These are phyloP conservation scores for Lepidocyrtoides sp. DNA, from an alignment of 2,888 invertebrate genomes.

Conservation along the genomic window DNA sequence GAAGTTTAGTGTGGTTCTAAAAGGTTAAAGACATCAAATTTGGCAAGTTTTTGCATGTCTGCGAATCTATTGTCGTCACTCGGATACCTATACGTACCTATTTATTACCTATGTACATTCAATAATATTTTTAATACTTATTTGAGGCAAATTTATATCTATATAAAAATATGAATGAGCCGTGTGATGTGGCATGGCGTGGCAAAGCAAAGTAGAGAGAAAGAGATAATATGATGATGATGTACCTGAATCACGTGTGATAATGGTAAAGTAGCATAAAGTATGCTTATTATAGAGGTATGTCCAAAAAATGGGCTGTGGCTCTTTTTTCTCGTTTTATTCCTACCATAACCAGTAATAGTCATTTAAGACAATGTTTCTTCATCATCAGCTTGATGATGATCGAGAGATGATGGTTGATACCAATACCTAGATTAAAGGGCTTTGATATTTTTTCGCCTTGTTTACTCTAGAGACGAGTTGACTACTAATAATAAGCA, in stretches of 20 bases:
- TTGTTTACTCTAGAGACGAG: conserved; percentile 19
- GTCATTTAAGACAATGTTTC: conserved; percentile 39
- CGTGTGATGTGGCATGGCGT: too few relatives aligned
- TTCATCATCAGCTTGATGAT: conserved; percentile 1
- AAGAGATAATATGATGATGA: too few relatives aligned
- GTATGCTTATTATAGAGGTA: conserved; percentile 11
- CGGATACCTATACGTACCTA: not conserved
- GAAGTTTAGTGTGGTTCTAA: conserved; percentile 24
- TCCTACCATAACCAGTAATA: not conserved
- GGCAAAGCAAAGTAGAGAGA: too few relatives aligned
- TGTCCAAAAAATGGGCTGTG: conserved; percentile 62
- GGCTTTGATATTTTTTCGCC: too few relatives aligned
- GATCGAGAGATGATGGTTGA: conserved; percentile 28
- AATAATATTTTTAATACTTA: not conserved
- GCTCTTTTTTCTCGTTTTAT: conserved; percentile 40
- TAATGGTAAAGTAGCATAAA: not conserved
- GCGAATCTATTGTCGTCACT: conserved; percentile 60
- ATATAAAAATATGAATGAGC: conserved; percentile 40
- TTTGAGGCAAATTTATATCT: not conserved
- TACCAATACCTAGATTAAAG: conserved; percentile 31
- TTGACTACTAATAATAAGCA: conserved; percentile 27
- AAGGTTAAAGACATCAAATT: conserved; percentile 78
- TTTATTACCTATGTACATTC: not conserved
- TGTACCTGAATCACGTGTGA: too few relatives aligned
- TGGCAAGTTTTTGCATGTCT: conserved; percentile 69